Conservation (phyloP, 2,797 vertebrate genomes). For the Tachyglossus aculeatus region DNA sequence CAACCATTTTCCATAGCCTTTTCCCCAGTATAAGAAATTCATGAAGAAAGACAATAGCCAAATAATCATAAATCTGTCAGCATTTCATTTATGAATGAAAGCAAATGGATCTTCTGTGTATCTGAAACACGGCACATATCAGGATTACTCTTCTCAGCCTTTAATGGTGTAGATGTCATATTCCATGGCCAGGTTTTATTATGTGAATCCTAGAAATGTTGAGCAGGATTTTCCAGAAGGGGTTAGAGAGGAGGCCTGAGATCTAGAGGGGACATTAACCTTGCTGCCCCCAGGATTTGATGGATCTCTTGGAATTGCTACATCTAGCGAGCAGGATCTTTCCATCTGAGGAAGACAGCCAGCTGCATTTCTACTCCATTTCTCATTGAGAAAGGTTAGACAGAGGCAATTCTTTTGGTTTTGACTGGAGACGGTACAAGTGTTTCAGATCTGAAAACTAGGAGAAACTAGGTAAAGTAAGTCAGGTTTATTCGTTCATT, state of each 20-base stretch:
- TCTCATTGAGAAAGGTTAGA: constrained; percentile 49
- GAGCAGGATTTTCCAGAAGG: constrained; percentile 22
- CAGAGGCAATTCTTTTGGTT: constrained; percentile 50
- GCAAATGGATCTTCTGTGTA: constrained; percentile 23
- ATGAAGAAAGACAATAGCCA: constrained; percentile 39
- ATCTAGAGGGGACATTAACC: constrained; percentile 43
- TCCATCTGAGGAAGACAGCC: background rate
- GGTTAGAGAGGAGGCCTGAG: background rate
- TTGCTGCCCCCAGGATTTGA: constrained; percentile 17
- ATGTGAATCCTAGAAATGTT: constrained; percentile 27
- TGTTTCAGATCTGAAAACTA: too few relatives aligned
- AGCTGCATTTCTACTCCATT: constrained; percentile 31
- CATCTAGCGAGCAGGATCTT: background rate
- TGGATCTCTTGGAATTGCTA: background rate
- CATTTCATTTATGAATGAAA: constrained; percentile 34
- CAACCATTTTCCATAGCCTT: too few relatives aligned
- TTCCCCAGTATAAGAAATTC: constrained; percentile 42
- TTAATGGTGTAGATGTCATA: constrained; percentile 23
- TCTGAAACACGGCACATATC: background rate
- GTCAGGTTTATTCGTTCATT: too few relatives aligned
- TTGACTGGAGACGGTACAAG: too few relatives aligned
- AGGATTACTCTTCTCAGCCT: constrained; percentile 37
- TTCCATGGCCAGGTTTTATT: constrained; percentile 35
- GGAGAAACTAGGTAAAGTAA: too few relatives aligned
- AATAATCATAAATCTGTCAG: constrained; percentile 53